Conservation (phyloP, 1,140 invertebrate species). For the Paralvinella palmiformis region DNA sequence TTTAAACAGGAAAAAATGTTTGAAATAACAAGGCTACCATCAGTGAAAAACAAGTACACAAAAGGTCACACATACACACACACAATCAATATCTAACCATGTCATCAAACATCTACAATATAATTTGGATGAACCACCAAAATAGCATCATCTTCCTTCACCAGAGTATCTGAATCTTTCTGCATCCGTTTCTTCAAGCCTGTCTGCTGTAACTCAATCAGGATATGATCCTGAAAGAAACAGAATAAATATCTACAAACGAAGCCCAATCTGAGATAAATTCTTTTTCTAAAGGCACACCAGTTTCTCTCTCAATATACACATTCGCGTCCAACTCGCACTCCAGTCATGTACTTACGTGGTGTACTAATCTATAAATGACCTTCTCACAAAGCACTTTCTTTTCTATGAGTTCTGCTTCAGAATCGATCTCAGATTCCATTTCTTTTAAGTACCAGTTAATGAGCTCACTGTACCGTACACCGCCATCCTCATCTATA, state of each 20-base stretch:
- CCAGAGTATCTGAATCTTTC: conserved; percentile 30
- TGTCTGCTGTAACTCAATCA: conserved; percentile 76
- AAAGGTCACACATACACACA: background rate
- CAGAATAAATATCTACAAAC: conserved; percentile 19
- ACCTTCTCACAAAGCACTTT: conserved; percentile 93
- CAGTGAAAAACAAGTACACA: conserved; percentile 11
- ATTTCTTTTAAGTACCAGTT: conserved; percentile 93
- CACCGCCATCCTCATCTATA: conserved; percentile 54
- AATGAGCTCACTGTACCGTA: conserved; percentile 76
- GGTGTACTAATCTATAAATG: conserved; percentile 84
- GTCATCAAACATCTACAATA: conserved; percentile 64
- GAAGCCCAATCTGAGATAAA: background rate
- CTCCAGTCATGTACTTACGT: conserved; percentile 58
- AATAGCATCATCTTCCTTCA: conserved; percentile 72
- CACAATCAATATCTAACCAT: too few species aligned
- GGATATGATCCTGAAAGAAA: conserved; percentile 70
- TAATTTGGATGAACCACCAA: conserved; percentile 96
- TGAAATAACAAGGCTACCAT: too few species aligned
- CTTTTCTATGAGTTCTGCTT: conserved; percentile 82
- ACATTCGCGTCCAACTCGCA: background rate
- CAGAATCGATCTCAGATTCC: conserved; percentile 78
- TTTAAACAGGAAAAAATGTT: too few species aligned
- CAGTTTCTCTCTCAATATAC: background rate
- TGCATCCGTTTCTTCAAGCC: conserved; percentile 53
- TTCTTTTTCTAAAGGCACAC: background rate